Conservation (phyloP, 2,797 vertebrate genomes). For the Spizella passerina region DNA sequence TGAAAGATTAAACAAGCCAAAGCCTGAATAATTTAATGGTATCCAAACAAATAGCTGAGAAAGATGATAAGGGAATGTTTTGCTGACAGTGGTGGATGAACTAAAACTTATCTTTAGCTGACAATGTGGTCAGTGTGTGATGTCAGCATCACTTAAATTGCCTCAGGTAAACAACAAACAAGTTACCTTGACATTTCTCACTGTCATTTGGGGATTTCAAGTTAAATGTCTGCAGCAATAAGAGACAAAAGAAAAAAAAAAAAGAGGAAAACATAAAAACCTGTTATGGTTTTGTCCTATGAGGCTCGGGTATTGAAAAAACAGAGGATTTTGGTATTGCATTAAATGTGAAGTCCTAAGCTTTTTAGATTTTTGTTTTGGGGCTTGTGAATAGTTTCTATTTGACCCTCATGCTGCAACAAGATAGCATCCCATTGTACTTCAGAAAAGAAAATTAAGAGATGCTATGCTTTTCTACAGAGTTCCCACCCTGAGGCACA, state of each 20-base stretch:
- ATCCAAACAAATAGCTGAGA: slow-evolving; percentile 38
- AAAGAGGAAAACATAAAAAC: background rate
- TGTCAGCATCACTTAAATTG: slow-evolving; percentile 3
- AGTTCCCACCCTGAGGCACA: background rate
- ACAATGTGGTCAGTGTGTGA: background rate
- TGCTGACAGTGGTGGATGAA: slow-evolving; percentile 9
- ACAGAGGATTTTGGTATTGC: background rate
- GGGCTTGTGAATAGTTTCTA: background rate
- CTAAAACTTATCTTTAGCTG: slow-evolving; percentile 40
- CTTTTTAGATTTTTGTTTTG: background rate
- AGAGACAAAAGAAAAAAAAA: background rate
- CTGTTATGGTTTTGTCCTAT: background rate
- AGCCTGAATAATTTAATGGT: slow-evolving; percentile 56
- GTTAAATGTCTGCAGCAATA: background rate
- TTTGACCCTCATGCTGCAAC: background rate
- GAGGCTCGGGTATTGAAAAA: background rate
- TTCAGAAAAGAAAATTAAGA: background rate
- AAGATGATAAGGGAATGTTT: slow-evolving; percentile 46
- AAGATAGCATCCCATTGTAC: background rate
- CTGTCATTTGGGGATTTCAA: background rate
- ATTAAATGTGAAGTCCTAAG: background rate
- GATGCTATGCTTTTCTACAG: background rate
- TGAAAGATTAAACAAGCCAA: slow-evolving; percentile 57
- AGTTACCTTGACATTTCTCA: background rate
- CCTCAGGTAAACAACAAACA: background rate